phyloP scores from a whole-genome alignment of 2,113 vertebrate species.

The Colinus virginianus region DNA sequence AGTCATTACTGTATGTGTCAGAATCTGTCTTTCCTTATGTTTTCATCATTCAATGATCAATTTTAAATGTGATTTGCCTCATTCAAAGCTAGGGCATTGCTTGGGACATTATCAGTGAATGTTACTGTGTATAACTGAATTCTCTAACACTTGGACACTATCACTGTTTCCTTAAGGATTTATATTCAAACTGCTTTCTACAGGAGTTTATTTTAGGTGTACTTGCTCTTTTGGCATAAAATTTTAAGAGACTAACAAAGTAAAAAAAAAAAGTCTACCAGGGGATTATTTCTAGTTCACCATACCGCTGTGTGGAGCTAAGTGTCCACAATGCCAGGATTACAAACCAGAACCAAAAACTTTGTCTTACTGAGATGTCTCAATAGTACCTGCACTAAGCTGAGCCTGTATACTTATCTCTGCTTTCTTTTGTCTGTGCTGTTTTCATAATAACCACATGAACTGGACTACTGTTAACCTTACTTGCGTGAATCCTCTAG shows the following conservation, averaged over 20 bases:
- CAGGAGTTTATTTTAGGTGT: neutral
- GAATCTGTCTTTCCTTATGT: neutral
- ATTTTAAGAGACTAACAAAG: neutral
- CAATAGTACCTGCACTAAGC: neutral
- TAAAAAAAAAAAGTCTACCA: neutral
- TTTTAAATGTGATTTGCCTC: neutral
- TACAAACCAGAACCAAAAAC: neutral
- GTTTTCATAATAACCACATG: neutral
- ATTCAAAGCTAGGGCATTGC: neutral
- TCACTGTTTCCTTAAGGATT: neutral
- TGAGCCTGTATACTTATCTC: neutral
- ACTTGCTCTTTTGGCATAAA: neutral
- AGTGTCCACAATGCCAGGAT: neutral
- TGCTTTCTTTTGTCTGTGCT: neutral
- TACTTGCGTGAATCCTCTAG: neutral
- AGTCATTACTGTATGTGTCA: neutral
- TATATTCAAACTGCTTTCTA: neutral
- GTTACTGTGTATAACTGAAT: neutral
- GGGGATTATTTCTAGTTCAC: neutral
- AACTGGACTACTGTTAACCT: neutral
- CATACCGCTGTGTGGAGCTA: accelerated
- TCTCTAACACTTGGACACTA: accelerated
- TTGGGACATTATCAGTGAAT: neutral
- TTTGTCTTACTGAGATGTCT: accelerated
- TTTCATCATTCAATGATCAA: neutral